Evolutionary conservation across 2,888 invertebrate genomes (phyloP).

Genomic region (Villa cingulata): DNA sequence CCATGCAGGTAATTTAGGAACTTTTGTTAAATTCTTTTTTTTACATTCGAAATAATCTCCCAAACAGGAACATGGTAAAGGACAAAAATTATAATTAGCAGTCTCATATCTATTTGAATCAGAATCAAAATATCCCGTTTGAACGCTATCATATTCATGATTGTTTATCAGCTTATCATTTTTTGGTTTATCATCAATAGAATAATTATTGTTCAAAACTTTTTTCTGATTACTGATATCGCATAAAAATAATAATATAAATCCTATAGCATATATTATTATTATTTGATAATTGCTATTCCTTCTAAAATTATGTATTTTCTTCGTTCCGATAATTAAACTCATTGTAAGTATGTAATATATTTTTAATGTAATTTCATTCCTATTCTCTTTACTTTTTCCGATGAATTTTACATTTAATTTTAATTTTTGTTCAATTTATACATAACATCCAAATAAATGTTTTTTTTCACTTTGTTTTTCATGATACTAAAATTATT

Average conservation of each 20-base stretch:
- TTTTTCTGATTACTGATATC: not conserved
- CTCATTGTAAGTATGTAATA: no score
- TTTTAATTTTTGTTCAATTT: no score
- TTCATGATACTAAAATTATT: no score
- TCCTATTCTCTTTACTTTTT: no score
- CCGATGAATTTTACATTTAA: no score
- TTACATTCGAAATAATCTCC: constrained; percentile 64
- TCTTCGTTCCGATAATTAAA: no score
- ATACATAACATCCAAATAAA: no score
- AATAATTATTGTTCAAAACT: not conserved
- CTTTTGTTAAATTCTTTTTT: constrained; percentile 50
- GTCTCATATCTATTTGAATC: constrained; percentile 1
- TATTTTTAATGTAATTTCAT: no score
- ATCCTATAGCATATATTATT: not conserved
- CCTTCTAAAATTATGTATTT: not conserved
- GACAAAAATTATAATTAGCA: constrained; percentile 36
- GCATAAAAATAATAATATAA: not conserved
- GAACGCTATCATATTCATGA: not conserved
- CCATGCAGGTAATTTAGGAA: constrained; percentile 65
- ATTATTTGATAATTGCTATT: not conserved
- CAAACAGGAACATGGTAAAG: constrained; percentile 54
- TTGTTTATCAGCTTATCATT: not conserved
- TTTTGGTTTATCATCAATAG: no score
- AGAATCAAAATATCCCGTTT: not conserved
- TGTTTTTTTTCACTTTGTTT: no score